Evolutionary conservation across 2,888 invertebrate genomes (phyloP), one percentile per base, ranked within the genome.

Genomic region (Ormyrus rosae): DNA sequence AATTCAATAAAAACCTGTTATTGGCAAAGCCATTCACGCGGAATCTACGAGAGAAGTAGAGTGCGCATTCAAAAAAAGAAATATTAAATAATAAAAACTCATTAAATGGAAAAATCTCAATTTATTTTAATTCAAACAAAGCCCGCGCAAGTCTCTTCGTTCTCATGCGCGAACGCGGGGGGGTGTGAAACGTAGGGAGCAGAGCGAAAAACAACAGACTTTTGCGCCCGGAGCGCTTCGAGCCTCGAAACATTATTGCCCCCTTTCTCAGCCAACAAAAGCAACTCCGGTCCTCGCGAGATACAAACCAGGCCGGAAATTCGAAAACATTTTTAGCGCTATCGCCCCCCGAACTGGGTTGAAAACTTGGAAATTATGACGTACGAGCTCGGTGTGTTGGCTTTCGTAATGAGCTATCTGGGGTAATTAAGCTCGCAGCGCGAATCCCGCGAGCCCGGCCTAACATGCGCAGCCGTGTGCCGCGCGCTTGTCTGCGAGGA

Each of bases 401-500:
- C 82, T 80, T 78, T 81, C 81, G 83, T 83, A 84, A 84, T 82
- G 83, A 84, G 81, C 83, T 83, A 84, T 85, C 84, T 78, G 76
- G 81, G 84, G 82, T 84, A 83, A 84, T 84, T 84, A 85, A 84
- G 83, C 81, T 75, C 79, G 79, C 80, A 80, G 73, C 61, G 83
- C 81, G 82, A 82, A 84, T 83, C 83, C 79, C 82, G 76, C 80
- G 83, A 81, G 81, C 80, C 60, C 55, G 61, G 72, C 78, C 77
- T 60, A 34, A 69, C 75, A 79, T 71, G 75, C 75, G 82, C 34
- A 34, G 34, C 34, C 34, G 34, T 4, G 3, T 19, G 34, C n/a
- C 45, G 19, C 7, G n/a, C 11, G 64, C 48, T 7, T 6, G n/a
- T 48, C 5, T 65, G 46, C 11, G 46, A 11, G 56, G 34, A 34